Evolutionary conservation across 2,113 vertebrate species (phyloP), one percentile per base, ranked within the genome.

Genomic region (Tautogolabrus adspersus): DNA sequence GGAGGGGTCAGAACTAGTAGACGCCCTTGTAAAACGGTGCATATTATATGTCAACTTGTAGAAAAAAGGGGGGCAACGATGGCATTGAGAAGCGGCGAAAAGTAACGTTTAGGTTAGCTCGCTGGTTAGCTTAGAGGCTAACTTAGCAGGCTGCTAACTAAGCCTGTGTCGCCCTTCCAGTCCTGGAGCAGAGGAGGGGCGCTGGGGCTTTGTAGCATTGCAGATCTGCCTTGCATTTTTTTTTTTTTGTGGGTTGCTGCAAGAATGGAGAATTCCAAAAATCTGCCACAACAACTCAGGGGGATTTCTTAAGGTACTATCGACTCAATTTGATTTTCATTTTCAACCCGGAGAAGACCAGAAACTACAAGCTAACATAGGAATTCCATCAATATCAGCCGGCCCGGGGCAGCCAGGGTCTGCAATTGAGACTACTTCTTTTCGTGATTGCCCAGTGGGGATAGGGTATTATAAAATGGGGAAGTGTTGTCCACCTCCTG

Each of bases 171-270:
- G 86, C 77, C 88, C 88, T 90, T 89, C 82, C 88, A 87, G 89
- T 91, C 89, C 87, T 85, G 90, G 90, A 92, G 81, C 91, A 93
- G 93, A 94, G 94, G 94, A 94, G 94, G 94, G 94, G 94, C 92
- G 87, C 81, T 75, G 72, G 82, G 89, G 83, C 90, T 93, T 93
- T 94, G 93, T 92, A 93, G 93, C 94, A 93, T 91, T 94, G 94
- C 93, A 92, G 94, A 90, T 92, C 93, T 90, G 74, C 74, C 82
- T 86, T 67, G 72, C 72, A 67, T 89, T 86, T 83, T 86, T 34
- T 83, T 81, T 34, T 34, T 34, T 34, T 34, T 34, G 30, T 61
- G 62, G 59, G 72, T 81, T 80, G 70, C 87, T 88, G 84, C 88
- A 87, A 87, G 81, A 90, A 93, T 94, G 91, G 90, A 91, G 90